Percentiles rank a stretch among this genome's conserved stretches.
These are phyloP conservation scores for Smithornis capensis DNA, from an alignment of 2,113 vertebrate genomes.

Conservation along the genomic window DNA sequence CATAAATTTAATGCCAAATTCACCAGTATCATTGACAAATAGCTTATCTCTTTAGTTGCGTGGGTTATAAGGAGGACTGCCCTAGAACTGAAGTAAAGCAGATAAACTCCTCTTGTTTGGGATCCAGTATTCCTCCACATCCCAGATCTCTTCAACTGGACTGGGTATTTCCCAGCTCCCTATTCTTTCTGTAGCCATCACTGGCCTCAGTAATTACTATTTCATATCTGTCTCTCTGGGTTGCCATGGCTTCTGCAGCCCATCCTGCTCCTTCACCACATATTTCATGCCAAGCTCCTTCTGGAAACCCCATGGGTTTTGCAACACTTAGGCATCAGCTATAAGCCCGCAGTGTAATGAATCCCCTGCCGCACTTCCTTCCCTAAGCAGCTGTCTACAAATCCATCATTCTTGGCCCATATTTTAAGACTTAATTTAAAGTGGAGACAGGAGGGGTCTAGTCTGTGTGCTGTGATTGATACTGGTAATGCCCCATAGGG, in stretches of 20 bases:
- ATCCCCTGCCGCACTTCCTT: not conserved
- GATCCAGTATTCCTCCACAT: not conserved
- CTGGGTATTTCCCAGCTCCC: not conserved
- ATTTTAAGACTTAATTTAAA: constrained; percentile 28
- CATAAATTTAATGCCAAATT: not conserved
- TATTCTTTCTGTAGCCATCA: not conserved
- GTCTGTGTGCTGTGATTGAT: not conserved
- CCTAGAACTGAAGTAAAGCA: not conserved
- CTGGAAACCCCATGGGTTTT: constrained; percentile 4
- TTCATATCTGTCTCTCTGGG: not conserved
- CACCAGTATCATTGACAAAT: not conserved
- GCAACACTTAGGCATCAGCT: not conserved
- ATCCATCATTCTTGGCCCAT: not conserved
- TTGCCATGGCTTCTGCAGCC: not conserved
- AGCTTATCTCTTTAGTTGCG: not conserved
- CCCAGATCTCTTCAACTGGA: not conserved
- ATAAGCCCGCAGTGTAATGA: not conserved
- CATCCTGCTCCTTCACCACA: not conserved
- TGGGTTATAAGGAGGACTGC: not conserved
- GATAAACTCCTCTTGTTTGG: not conserved
- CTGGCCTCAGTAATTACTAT: not conserved
- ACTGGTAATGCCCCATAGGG: not conserved
- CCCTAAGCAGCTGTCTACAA: not conserved
- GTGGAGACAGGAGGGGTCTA: not conserved
- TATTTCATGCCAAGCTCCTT: not conserved